Percentiles rank a stretch among this genome's conserved stretches.
phyloP scores from a whole-genome alignment of 2,888 invertebrate species.

The Cantharis rufa region DNA sequence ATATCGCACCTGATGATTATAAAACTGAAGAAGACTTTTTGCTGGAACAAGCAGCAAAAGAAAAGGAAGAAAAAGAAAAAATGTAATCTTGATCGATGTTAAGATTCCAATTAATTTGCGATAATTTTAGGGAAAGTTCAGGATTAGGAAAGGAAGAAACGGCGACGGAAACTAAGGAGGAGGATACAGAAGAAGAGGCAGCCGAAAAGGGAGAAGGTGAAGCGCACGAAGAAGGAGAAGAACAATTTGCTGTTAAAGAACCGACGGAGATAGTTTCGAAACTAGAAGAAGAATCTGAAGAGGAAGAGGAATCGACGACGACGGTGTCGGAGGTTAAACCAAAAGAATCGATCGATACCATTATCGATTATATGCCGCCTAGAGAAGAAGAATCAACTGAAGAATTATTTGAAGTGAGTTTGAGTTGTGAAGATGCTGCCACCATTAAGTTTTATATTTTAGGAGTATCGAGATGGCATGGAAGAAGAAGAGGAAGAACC shows the following conservation, averaged over 20 bases:
- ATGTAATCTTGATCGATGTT: not conserved
- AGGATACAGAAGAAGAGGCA: conserved; percentile 12
- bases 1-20: conserved; percentile 30
- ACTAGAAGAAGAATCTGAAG: not conserved
- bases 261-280: not conserved
- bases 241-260: not conserved
- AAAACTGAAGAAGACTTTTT: conserved; percentile 26
- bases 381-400: not conserved
- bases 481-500: not conserved
- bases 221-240: not conserved
- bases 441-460: not conserved
- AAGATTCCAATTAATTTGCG: not conserved
- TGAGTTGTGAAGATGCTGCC: not conserved
- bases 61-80: not conserved
- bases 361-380: not conserved
- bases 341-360: not conserved
- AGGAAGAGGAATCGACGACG: not conserved
- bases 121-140: conserved; percentile 3
- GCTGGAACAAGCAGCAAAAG: not conserved
- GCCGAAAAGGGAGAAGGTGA: not conserved
- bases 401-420: not conserved
- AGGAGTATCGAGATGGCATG: not conserved
- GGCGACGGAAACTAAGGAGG: conserved; percentile 17
- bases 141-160: conserved; percentile 33
- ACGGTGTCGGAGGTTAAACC: not conserved